Evolutionary conservation across 2,113 vertebrate species (phyloP).

Genomic region (Hystrix brachyura): DNA sequence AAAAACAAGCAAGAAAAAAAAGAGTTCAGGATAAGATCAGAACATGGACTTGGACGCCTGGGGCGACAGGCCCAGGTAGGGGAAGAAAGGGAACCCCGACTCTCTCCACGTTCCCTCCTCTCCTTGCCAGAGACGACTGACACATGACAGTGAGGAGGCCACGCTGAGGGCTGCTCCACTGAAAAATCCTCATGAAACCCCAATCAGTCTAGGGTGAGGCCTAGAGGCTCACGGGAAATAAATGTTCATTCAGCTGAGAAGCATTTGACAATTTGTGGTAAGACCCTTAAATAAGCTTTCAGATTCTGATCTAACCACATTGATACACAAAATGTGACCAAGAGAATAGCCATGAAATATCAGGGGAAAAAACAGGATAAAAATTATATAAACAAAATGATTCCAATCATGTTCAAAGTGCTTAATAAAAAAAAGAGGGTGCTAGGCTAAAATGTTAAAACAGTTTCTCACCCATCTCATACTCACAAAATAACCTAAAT

Average conservation of each 20-base stretch:
- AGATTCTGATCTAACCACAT: neutral
- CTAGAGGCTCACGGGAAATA: neutral
- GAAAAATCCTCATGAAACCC: neutral
- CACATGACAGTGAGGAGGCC: neutral
- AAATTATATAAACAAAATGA: neutral
- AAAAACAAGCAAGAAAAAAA: neutral
- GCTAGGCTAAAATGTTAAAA: neutral
- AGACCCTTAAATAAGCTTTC: neutral
- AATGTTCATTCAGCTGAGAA: neutral
- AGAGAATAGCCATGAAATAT: neutral
- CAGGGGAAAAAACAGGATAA: neutral
- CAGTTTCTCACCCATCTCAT: neutral
- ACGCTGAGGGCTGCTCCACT: neutral
- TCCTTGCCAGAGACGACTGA: neutral
- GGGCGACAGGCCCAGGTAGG: neutral
- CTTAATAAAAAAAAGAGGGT: neutral
- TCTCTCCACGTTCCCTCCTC: neutral
- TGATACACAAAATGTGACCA: neutral
- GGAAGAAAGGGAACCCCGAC: neutral
- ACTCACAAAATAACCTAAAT: constrained; percentile 1
- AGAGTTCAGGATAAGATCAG: neutral
- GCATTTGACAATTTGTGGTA: neutral
- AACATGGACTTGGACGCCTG: neutral
- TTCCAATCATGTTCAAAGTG: constrained; percentile 25
- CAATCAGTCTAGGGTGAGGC: neutral